Evolutionary conservation across 2,888 invertebrate genomes (phyloP).

Genomic region (Diabrotica balteata): DNA sequence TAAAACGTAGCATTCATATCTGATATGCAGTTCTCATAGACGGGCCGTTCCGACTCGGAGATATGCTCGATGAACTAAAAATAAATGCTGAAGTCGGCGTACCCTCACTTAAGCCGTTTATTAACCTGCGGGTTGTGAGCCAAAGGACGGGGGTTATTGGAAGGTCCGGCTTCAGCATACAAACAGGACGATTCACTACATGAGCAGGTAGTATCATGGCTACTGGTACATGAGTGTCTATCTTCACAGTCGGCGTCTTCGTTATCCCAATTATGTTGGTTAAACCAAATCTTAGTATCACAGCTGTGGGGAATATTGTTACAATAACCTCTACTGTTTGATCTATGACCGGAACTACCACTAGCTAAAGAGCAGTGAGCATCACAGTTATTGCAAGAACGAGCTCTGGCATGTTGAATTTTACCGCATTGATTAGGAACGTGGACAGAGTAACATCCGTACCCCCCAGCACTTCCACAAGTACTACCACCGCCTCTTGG

Average conservation of each 20-base stretch:
- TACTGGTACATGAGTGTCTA: conserved; percentile 61
- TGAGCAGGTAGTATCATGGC: conserved; percentile 68
- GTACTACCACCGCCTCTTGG: conserved; percentile 56
- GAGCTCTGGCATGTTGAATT: conserved; percentile 48
- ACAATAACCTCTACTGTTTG: conserved; percentile 51
- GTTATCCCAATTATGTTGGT: conserved; percentile 56
- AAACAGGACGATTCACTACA: conserved; percentile 71
- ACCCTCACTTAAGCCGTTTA: conserved; percentile 46
- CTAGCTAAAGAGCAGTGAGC: conserved; percentile 57
- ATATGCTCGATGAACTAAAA: conserved; percentile 35
- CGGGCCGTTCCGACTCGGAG: conserved; percentile 26
- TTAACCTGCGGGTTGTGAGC: conserved; percentile 47
- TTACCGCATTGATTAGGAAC: conserved; percentile 51
- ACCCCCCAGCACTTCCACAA: conserved; percentile 55
- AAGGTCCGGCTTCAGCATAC: conserved; percentile 67
- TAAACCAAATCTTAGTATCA: conserved; percentile 56
- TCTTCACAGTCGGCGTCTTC: conserved; percentile 61
- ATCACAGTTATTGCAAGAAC: conserved; percentile 57
- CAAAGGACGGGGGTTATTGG: conserved; percentile 46
- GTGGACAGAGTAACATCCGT: conserved; percentile 59
- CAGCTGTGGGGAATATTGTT: conserved; percentile 51
- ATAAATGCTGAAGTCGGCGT: conserved; percentile 27
- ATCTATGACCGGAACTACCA: conserved; percentile 55
- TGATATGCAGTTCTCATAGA: conserved; percentile 28
- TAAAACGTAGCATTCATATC: conserved; percentile 35